Evolutionary conservation across 2,888 invertebrate species (phyloP), one percentile per base, ranked within the genome.

Genomic region (Chironomus tentans): DNA sequence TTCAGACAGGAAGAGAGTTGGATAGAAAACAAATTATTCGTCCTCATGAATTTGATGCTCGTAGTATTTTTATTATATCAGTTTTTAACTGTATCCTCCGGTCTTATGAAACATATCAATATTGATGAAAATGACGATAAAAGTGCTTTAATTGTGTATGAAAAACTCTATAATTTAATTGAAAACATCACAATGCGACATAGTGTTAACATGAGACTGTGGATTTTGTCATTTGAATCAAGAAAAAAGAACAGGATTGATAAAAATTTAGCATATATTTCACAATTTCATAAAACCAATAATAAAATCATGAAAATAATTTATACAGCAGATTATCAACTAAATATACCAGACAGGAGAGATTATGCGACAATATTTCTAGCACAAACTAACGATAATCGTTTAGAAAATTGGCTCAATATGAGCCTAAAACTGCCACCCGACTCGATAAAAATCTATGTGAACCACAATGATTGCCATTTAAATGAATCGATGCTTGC

Each of bases 291-390:
- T 56, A 56, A 56, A 56, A 56, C 56, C 15, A 56, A 56, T 56
- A 56, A 56, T 22, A 21, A 65, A 10, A 22, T 22, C 13, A 65
- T 22, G 21, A 65, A 24, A 65, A 21, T 22, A 13, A 21, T 65
- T 22, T 65, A 65, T 65, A 24, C 65, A 24, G 12, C 62, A 62
- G 18, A 62, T 62, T 24, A 65, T 21, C 22, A 65, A 5, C 18
- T 56, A n/a, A 56, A 56, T 56, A 56, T 56, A 56, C 56, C 28
- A 13, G 38, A 68, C 13, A 28, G 15, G 5, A 38, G 70, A 70
- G 48, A 70, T 70, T 70, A 47, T 70, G 70, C 70, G 5, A 47
- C 70, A 21, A 21, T 48, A 70, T 70, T 68, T 38, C 10, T 68
- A 65, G 18, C 24, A 18, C 65, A 65, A 13, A 48, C 18, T 46